Evolutionary conservation across 2,113 vertebrate genomes (phyloP).

Genomic region (Urocynchramus pylzowi): DNA sequence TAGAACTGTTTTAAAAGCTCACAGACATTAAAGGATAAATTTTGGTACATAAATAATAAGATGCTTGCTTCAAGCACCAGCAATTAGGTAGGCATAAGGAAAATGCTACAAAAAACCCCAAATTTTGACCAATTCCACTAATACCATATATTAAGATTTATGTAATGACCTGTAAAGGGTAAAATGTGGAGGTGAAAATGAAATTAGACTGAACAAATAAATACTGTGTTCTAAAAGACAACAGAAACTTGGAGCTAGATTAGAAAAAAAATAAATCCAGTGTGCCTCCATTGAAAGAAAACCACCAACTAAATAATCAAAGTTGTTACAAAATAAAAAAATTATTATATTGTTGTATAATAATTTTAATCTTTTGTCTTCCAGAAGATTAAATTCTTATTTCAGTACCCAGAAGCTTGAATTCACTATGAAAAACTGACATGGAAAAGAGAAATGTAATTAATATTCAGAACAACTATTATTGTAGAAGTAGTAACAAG

Average conservation of each 20-base stretch:
- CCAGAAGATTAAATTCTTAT: not conserved
- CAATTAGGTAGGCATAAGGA: not conserved
- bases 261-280: not conserved
- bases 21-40: not conserved
- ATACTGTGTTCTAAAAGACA: not conserved
- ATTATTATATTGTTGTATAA: not conserved
- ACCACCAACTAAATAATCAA: not conserved
- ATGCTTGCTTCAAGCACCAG: not conserved
- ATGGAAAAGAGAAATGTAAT: not conserved
- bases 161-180: not conserved
- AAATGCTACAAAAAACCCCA: not conserved
- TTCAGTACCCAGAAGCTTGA: not conserved
- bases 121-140: not conserved
- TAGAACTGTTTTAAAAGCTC: not conserved
- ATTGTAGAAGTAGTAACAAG: not conserved
- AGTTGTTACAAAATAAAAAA: not conserved
- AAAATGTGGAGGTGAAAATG: not conserved
- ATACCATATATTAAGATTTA: not conserved
- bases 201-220: not conserved
- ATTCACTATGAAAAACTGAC: not conserved
- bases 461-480: not conserved
- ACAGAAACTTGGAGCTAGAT: not conserved
- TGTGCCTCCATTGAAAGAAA: not conserved
- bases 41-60: not conserved
- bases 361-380: not conserved